Base-by-base conservation (phyloP, 2,797 vertebrate genomes). In the Channallabes apus region DNA sequence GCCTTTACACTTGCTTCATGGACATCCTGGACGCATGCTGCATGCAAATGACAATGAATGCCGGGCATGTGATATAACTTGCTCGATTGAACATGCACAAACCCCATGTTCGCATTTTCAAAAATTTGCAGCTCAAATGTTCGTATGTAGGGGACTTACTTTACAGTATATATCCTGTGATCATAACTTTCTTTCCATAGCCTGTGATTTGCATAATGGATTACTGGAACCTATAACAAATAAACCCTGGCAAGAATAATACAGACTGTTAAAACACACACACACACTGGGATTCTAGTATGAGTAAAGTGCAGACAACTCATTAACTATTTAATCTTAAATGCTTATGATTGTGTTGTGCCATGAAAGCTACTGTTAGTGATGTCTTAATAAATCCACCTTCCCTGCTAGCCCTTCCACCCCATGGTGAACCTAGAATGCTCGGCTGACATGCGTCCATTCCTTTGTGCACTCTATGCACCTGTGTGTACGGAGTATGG, bases 371-470 rank as follows among this genome's bases (percentile, higher is more conserved):
- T 54, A 18, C 11, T 46, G 77, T 41, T 62, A 41, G 20, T 38
- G 73, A 58, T 61, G 5, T 20, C 4, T 7, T 61, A 38, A 77
- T 38, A 20, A 59, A 20, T 59, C 2, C 20, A 58, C 87, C 54
- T 86, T 35, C 85, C 2, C 80, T 18, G 3, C n/a, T 85, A 97
- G 96, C 96, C 96, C 0, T 97, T 97, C 91, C 96, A 97, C 87
- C 96, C 96, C 0, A 96, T 97, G 95, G 96, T 97, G 91, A 97
- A 97, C 88, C 89, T 97, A 93, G 94, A 96, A 84, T 97, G 96
- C 86, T 97, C 96, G 58, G 91, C 92, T 76, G 96, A 96, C 80
- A 95, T 97, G 72, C 93, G 96, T 0, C 95, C 96, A 0, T 97
- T 97, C 91, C 94, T 97, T 56, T 97, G 96, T 38, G 96, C 96